Percentiles rank a stretch among this genome's conserved stretches.
Evolutionary conservation across 2,113 vertebrate genomes (phyloP).

Genomic region (Gallinago jamesoni): DNA sequence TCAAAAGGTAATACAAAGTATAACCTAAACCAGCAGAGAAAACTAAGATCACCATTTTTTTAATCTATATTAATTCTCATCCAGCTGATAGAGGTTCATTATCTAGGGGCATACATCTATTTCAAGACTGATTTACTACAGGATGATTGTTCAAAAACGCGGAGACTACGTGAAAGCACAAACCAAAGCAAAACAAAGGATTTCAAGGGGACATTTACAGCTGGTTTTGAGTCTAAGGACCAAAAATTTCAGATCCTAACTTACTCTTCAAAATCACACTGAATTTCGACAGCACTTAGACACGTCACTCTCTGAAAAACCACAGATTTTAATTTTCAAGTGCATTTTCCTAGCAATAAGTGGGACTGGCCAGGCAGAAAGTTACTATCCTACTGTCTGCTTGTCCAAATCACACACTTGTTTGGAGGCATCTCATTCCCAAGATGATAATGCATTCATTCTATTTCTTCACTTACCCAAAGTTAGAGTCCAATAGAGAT

Average conservation of each 20-base stretch:
- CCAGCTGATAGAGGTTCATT: background rate
- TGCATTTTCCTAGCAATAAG: background rate
- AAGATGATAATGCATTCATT: background rate
- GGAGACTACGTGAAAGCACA: background rate
- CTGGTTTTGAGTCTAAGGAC: background rate
- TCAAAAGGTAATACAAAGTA: background rate
- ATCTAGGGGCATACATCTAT: fast-evolving
- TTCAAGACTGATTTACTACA: background rate
- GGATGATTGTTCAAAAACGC: background rate
- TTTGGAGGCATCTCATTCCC: background rate
- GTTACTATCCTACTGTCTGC: background rate
- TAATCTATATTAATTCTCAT: background rate
- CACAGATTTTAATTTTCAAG: background rate
- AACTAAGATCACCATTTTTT: background rate
- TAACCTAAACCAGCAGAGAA: background rate
- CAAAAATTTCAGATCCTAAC: background rate
- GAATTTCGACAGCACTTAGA: background rate
- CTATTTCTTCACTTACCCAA: background rate
- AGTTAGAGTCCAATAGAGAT: background rate
- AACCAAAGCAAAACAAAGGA: background rate
- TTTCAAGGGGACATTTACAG: background rate
- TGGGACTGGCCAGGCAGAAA: background rate
- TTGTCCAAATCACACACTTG: background rate
- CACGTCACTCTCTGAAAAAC: background rate
- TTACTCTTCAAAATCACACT: background rate